Conservation (phyloP, 2,888 invertebrate genomes). For the Noctua janthina region DNA sequence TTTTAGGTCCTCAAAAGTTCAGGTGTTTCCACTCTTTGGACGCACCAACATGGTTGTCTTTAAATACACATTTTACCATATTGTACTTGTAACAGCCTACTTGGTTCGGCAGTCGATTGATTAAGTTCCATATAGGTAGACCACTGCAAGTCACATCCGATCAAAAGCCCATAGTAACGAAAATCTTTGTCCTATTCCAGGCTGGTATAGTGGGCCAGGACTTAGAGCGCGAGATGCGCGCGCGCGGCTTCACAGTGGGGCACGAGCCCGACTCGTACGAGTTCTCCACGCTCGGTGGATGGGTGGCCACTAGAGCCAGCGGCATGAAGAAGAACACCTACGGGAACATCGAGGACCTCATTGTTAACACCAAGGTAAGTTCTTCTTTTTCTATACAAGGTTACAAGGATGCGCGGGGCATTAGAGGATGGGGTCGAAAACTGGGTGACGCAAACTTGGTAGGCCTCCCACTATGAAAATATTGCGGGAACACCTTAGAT, state of each 20-base stretch:
- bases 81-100: background rate
- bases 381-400: background rate
- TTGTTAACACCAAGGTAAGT: constrained; percentile 96
- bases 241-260: constrained; percentile 96
- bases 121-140: background rate
- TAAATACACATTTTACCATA: background rate
- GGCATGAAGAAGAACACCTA: constrained; percentile 99
- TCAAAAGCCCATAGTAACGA: background rate
- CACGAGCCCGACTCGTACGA: constrained; percentile 99
- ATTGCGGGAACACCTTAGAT: no score
- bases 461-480: no score
- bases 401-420: no score
- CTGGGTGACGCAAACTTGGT: no score
- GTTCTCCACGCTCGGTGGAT: constrained; percentile 98
- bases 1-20: background rate
- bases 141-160: background rate
- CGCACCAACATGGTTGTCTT: background rate
- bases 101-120: background rate
- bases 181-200: constrained; percentile 90
- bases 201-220: constrained; percentile 98
- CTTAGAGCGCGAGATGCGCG: constrained; percentile 95
- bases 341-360: constrained; percentile 98
- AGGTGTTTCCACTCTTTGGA: background rate
- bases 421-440: no score
- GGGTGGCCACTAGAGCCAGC: constrained; percentile 99